Conservation (phyloP, 2,113 vertebrate species). For the Sinocyclocheilus maitianheensis region DNA sequence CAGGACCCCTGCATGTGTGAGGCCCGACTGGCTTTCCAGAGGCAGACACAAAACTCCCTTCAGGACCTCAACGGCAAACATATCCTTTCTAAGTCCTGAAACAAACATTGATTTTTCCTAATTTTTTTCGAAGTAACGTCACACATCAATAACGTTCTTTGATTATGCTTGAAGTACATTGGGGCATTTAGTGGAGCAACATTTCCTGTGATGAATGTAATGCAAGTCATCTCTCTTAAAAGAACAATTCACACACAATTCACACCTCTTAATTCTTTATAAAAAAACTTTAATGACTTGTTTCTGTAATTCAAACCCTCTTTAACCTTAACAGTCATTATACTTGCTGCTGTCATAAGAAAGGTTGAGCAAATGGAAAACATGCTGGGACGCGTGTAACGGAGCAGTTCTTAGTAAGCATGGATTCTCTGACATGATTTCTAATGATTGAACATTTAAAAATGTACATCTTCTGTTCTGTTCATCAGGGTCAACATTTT, state of each 20-base stretch:
- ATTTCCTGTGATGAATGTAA: not conserved
- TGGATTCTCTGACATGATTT: not conserved
- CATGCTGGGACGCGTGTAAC: slow-evolving; percentile 71
- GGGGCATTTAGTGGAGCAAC: not conserved
- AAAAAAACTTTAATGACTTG: not conserved
- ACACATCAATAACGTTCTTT: too few species aligned
- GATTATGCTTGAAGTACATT: too few species aligned
- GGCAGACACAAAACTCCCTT: slow-evolving; percentile 78
- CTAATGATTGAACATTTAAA: not conserved
- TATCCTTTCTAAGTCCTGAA: slow-evolving; percentile 82
- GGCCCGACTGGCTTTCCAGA: slow-evolving; percentile 85
- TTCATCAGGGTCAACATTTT: not conserved
- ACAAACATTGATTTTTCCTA: too few species aligned
- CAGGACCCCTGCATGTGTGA: slow-evolving; percentile 87
- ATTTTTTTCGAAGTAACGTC: too few species aligned
- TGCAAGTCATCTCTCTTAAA: not conserved
- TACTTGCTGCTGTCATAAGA: slow-evolving; percentile 82
- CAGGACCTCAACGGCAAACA: slow-evolving; percentile 84
- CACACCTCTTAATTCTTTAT: not conserved
- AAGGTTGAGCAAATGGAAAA: slow-evolving; percentile 81
- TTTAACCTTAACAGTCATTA: slow-evolving; percentile 77
- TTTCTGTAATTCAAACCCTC: not conserved
- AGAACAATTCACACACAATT: not conserved
- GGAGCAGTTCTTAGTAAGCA: slow-evolving; percentile 52
- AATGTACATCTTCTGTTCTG: not conserved